Percentiles rank a stretch among this genome's conserved stretches.
phyloP scores from a whole-genome alignment of 2,113 vertebrate species.

The Megaceryle torquata region DNA sequence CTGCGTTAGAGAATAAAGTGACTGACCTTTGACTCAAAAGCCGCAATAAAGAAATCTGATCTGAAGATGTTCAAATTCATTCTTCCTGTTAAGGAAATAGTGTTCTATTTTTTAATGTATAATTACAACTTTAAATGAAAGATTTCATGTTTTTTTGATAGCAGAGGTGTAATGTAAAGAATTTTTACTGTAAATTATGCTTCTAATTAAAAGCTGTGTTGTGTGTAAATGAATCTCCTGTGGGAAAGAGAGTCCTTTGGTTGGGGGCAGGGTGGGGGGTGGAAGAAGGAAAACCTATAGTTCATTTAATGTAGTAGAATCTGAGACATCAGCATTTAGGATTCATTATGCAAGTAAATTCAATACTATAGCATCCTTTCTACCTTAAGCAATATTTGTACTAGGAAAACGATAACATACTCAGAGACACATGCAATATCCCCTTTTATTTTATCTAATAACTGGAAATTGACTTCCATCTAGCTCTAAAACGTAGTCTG shows the following conservation, averaged over 20 bases:
- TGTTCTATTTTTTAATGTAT: conserved; percentile 79
- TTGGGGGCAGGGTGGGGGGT: conserved; percentile 50
- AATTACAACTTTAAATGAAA: conserved; percentile 75
- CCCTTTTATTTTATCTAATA: conserved; percentile 61
- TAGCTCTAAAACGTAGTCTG: conserved; percentile 1
- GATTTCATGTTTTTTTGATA: conserved; percentile 70
- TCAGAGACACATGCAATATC: conserved; percentile 66
- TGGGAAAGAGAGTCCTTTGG: conserved; percentile 62
- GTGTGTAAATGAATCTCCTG: conserved; percentile 69
- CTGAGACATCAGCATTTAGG: conserved; percentile 63
- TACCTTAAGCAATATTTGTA: conserved; percentile 73
- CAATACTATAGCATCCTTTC: conserved; percentile 57
- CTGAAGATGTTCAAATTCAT: conserved; percentile 70
- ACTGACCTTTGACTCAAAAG: conserved; percentile 90
- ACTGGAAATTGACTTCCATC: conserved; percentile 56
- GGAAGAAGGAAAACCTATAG: conserved; percentile 47
- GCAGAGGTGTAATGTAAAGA: conserved; percentile 72
- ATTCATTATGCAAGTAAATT: conserved; percentile 71
- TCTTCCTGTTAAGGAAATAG: conserved; percentile 75
- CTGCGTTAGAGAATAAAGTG: conserved; percentile 96
- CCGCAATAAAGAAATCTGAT: conserved; percentile 71
- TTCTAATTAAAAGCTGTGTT: conserved; percentile 75
- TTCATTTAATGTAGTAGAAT: conserved; percentile 59
- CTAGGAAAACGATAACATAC: conserved; percentile 52
- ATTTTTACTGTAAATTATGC: conserved; percentile 78